Evolutionary conservation across 2,797 vertebrate species (phyloP).

Genomic region (Danionella dracula): DNA sequence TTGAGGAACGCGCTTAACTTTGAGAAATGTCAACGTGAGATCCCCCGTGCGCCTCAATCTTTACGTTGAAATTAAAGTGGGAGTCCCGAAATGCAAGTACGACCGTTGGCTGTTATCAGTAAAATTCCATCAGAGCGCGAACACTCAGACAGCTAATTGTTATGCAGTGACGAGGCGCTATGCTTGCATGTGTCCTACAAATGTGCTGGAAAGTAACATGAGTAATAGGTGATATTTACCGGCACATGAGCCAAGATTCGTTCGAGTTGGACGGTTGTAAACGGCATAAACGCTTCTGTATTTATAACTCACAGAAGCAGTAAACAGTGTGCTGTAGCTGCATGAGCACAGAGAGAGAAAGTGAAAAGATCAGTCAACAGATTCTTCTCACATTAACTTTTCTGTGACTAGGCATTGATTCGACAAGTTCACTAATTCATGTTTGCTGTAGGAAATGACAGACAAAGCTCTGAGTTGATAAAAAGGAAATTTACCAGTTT

Average conservation of each 20-base stretch:
- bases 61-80: constrained; percentile 47
- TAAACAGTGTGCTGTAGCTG: constrained; percentile 48
- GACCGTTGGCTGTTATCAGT: constrained; percentile 72
- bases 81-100: constrained; percentile 60
- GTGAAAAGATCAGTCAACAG: not conserved
- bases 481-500: no score
- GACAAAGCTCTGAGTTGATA: no score
- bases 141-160: constrained; percentile 75
- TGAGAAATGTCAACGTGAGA: constrained; percentile 22
- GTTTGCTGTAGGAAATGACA: no score
- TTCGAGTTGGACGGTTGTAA: constrained; percentile 59
- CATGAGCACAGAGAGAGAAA: constrained; percentile 16
- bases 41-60: constrained; percentile 6
- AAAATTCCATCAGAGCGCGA: constrained; percentile 78
- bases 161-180: constrained; percentile 74
- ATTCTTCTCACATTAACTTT: not conserved
- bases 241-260: constrained; percentile 60
- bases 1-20: constrained; percentile 44
- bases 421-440: no score
- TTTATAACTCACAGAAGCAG: constrained; percentile 58
- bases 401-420: no score
- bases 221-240: constrained; percentile 77
- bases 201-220: constrained; percentile 74
- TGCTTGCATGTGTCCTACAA: constrained; percentile 72
- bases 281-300: constrained; percentile 59